Conservation (phyloP, 2,888 invertebrate genomes). For the Meta bourneti region DNA sequence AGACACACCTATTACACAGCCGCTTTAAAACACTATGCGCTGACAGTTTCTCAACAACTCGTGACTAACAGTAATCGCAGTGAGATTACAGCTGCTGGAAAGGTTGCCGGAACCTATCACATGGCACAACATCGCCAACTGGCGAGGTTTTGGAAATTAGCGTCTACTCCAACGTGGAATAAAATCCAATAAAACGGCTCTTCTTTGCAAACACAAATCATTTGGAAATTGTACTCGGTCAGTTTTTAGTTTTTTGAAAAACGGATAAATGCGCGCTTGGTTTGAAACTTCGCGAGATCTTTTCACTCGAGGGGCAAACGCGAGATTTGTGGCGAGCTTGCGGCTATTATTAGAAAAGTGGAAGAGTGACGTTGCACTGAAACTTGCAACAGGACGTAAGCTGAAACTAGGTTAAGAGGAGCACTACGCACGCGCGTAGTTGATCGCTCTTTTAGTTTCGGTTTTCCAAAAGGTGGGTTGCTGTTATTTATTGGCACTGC, state of each 20-base stretch:
- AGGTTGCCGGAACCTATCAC: conserved; percentile 16
- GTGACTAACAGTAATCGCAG: conserved; percentile 31
- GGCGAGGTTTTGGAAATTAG: background rate
- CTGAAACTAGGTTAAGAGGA: background rate
- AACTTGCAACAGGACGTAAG: background rate
- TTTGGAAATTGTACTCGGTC: background rate
- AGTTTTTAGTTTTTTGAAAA: background rate
- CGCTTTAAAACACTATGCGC: background rate
- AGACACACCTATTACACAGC: conserved; percentile 39
- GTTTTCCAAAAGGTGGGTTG: background rate
- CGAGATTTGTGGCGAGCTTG: background rate
- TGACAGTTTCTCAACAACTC: conserved; percentile 22
- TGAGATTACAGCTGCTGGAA: conserved; percentile 17
- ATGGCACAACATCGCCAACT: conserved; percentile 2
- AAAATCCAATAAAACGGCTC: background rate
- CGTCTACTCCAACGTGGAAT: background rate
- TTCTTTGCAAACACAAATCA: background rate
- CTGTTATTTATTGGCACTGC: background rate
- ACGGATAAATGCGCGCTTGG: background rate
- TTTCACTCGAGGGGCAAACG: background rate
- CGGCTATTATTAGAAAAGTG: background rate
- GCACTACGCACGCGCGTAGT: background rate
- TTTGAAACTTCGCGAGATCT: no score
- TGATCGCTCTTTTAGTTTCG: background rate
- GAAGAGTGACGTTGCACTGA: background rate